These are phyloP conservation scores for Gymnocypris eckloni DNA, from an alignment of 2,797 vertebrate species.

Conservation along the genomic window DNA sequence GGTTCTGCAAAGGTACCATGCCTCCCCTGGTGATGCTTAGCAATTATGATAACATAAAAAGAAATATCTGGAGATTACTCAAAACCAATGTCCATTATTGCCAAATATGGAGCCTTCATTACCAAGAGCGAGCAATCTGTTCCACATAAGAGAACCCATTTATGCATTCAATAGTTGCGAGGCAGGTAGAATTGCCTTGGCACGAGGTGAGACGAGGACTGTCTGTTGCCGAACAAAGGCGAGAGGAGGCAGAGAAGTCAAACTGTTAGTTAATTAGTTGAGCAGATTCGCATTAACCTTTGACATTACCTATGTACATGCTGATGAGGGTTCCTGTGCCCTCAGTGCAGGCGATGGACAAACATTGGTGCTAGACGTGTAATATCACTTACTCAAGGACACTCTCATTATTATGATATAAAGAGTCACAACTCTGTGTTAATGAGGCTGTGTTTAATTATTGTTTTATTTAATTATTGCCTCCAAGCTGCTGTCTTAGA, in stretches of 20 bases:
- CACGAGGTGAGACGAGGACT: slow-evolving; percentile 38
- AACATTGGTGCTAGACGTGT: slow-evolving; percentile 10
- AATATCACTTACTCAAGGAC: slow-evolving; percentile 43
- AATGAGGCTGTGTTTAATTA: slow-evolving; percentile 51
- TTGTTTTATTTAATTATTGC: slow-evolving; percentile 51
- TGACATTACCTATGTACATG: slow-evolving; percentile 56
- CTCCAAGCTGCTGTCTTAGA: slow-evolving; percentile 40
- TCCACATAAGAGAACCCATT: slow-evolving; percentile 50
- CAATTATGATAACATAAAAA: slow-evolving; percentile 51
- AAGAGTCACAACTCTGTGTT: slow-evolving; percentile 24
- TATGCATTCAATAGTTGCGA: slow-evolving; percentile 29
- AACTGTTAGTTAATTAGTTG: slow-evolving; percentile 61
- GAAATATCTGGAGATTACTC: slow-evolving; percentile 46
- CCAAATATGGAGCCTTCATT: slow-evolving; percentile 38
- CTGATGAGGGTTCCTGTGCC: slow-evolving; percentile 48
- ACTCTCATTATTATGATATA: slow-evolving; percentile 44
- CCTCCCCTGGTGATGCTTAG: slow-evolving; percentile 37
- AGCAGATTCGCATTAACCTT: slow-evolving; percentile 56
- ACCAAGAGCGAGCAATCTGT: slow-evolving; percentile 47
- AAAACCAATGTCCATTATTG: slow-evolving; percentile 47
- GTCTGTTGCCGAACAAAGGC: slow-evolving; percentile 37
- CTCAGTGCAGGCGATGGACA: slow-evolving; percentile 22
- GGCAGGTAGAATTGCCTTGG: slow-evolving; percentile 42
- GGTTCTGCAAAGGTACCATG: slow-evolving; percentile 37
- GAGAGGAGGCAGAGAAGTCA: slow-evolving; percentile 51